These are phyloP conservation scores for Neoaliturus tenellus DNA, from an alignment of 2,888 invertebrate genomes.

Conservation along the genomic window DNA sequence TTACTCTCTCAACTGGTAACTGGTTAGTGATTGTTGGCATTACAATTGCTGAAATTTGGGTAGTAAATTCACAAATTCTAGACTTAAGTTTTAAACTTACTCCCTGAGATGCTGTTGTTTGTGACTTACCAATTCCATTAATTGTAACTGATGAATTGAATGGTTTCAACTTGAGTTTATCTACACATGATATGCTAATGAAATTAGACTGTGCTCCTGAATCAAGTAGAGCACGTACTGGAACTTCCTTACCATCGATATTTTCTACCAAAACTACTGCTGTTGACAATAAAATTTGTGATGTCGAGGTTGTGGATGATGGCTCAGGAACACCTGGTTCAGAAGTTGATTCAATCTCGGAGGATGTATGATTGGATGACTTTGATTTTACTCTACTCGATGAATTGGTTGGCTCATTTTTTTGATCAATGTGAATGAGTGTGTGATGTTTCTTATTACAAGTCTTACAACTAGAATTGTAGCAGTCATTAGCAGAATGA, in stretches of 20 bases:
- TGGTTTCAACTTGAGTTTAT: not conserved
- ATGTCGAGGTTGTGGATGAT: too few relatives aligned
- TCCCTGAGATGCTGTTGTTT: not conserved
- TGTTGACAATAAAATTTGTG: not conserved
- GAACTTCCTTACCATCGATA: not conserved
- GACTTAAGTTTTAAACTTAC: not conserved
- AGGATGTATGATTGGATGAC: not conserved
- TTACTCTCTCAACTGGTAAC: not conserved
- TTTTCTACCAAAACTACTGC: not conserved
- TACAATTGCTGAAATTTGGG: not conserved
- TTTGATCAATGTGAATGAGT: not conserved
- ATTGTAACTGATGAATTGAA: not conserved
- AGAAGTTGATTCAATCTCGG: not conserved
- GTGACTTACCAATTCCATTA: not conserved
- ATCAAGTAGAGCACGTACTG: not conserved
- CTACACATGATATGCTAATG: not conserved
- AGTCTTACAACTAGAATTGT: not conserved
- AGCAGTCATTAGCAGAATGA: not conserved
- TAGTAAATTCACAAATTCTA: not conserved
- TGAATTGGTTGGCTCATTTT: not conserved
- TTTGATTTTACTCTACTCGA: not conserved
- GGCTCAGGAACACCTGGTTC: not conserved
- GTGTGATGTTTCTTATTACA: not conserved
- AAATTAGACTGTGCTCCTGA: not conserved
- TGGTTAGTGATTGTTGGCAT: not conserved